phyloP scores from a whole-genome alignment of 2,113 vertebrate genomes.

The Perca schrenkii region DNA sequence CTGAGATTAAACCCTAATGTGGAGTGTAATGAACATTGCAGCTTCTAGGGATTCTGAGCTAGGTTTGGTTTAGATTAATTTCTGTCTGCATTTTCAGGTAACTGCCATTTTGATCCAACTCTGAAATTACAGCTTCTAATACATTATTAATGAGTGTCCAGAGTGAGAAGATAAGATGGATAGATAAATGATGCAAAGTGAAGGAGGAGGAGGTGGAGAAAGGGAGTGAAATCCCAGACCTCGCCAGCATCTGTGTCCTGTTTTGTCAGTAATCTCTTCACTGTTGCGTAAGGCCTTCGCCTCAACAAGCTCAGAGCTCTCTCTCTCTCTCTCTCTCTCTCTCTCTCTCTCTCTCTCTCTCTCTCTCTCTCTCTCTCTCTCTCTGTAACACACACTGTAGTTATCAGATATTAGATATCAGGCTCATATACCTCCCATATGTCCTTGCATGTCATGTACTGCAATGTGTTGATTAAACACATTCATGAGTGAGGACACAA shows the following conservation, averaged over 20 bases:
- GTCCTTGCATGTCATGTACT: background rate
- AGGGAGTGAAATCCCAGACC: constrained; percentile 55
- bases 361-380: constrained; percentile 16
- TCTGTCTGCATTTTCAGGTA: constrained; percentile 19
- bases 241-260: constrained; percentile 71
- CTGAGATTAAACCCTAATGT: too few species aligned
- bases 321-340: constrained; percentile 12
- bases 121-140: constrained; percentile 48
- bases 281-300: constrained; percentile 71
- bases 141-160: constrained; percentile 46
- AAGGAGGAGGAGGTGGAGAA: constrained; percentile 16
- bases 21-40: background rate
- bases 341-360: constrained; percentile 14
- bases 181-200: constrained; percentile 43
- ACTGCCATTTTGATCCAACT: constrained; percentile 30
- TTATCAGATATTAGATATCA: constrained; percentile 3
- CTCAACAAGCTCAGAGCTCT: constrained; percentile 51
- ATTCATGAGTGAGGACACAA: constrained; percentile 18
- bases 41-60: background rate
- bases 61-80: background rate
- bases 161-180: constrained; percentile 39
- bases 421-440: background rate
- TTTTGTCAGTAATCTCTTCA: constrained; percentile 78
- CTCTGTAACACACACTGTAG: constrained; percentile 11
- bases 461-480: constrained; percentile 65